phyloP scores from a whole-genome alignment of 2,888 invertebrate species.

The Blastobasis lacticolella region DNA sequence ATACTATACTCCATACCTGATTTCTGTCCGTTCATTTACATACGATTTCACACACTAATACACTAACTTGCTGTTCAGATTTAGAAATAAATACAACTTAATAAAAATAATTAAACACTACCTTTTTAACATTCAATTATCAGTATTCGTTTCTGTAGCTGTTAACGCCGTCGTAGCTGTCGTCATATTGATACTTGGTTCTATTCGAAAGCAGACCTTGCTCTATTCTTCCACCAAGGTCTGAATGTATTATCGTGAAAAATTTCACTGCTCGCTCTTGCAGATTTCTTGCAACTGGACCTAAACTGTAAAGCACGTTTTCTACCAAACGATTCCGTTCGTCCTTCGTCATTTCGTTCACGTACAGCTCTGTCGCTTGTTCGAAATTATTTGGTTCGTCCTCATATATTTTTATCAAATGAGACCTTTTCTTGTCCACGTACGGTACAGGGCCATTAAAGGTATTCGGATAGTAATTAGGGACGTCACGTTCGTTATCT shows the following conservation, averaged over 20 bases:
- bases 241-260: slow-evolving; percentile 58
- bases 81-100: too few species aligned
- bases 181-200: not conserved
- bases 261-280: slow-evolving; percentile 76
- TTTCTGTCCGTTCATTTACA: too few species aligned
- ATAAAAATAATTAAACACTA: too few species aligned
- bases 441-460: slow-evolving; percentile 31
- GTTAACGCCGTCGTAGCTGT: too few species aligned
- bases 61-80: too few species aligned
- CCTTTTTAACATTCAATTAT: too few species aligned
- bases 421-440: slow-evolving; percentile 21
- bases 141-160: too few species aligned
- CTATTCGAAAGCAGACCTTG: not conserved
- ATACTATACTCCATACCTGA: too few species aligned
- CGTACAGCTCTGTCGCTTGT: not conserved
- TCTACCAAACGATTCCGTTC: slow-evolving; percentile 80
- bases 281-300: not conserved
- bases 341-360: slow-evolving; percentile 69
- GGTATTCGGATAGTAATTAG: slow-evolving; percentile 33
- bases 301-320: slow-evolving; percentile 76
- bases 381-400: slow-evolving; percentile 1
- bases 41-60: too few species aligned
- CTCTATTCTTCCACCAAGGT: not conserved
- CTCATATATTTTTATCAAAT: not conserved
- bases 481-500: slow-evolving; percentile 23